A percentile compares a stretch with the other conserved stretches of the same genome.
Evolutionary conservation across 2,888 invertebrate species (phyloP).

Genomic region (Anthrax anthrax): DNA sequence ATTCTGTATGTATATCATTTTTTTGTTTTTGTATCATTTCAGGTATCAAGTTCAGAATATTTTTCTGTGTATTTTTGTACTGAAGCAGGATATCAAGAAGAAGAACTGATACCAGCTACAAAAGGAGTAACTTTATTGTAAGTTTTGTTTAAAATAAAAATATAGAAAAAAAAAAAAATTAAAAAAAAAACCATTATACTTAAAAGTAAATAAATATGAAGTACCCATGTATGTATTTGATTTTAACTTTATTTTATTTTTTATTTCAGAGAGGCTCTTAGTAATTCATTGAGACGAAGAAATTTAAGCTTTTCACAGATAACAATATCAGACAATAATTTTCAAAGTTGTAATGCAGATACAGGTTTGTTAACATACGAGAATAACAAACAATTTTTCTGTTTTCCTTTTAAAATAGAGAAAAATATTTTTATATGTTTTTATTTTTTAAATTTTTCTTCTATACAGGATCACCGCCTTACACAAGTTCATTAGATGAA

Average conservation of each 20-base stretch:
- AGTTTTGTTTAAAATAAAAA: slow-evolving; percentile 26
- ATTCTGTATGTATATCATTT: no score
- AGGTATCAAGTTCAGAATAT: slow-evolving; percentile 59
- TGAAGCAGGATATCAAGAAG: slow-evolving; percentile 39
- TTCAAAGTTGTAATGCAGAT: slow-evolving; percentile 24
- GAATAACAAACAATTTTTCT: no score
- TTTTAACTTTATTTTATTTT: slow-evolving; percentile 11
- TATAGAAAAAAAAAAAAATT: no score
- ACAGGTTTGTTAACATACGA: slow-evolving; percentile 23
- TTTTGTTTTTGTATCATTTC: no score
- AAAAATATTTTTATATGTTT: no score
- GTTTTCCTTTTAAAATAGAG: no score
- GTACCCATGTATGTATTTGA: background rate
- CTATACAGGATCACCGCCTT: slow-evolving; percentile 22
- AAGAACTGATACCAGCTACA: slow-evolving; percentile 51
- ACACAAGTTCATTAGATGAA: slow-evolving; percentile 28
- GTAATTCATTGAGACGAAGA: slow-evolving; percentile 47
- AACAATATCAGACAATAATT: slow-evolving; percentile 31
- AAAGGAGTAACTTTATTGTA: slow-evolving; percentile 51
- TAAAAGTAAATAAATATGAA: background rate
- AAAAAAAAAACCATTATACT: background rate
- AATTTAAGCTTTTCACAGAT: slow-evolving; percentile 38
- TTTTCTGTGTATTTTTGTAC: slow-evolving; percentile 57
- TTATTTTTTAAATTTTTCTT: no score
- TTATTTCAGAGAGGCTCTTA: slow-evolving; percentile 46